phyloP scores from a whole-genome alignment of 2,888 invertebrate genomes.

The Drosophila recens region DNA sequence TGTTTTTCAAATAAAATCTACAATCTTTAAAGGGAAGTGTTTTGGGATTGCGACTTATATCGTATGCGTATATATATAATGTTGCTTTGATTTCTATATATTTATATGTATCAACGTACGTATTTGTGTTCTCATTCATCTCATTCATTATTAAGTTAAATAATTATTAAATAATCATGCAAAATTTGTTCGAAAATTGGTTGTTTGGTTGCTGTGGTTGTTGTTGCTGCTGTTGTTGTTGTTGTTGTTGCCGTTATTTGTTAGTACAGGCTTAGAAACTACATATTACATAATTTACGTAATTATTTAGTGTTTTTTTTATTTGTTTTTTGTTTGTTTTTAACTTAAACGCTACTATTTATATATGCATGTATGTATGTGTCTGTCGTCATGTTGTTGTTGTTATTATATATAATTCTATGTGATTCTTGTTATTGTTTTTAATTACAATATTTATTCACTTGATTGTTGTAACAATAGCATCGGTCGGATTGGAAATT shows the following conservation, averaged over 20 bases:
- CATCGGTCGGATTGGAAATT: slow-evolving; percentile 71
- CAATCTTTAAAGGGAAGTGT: slow-evolving; percentile 24
- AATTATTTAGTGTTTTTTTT: slow-evolving; percentile 44
- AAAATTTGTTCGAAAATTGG: slow-evolving; percentile 72
- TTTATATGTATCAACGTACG: slow-evolving; percentile 60
- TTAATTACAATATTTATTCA: slow-evolving; percentile 22
- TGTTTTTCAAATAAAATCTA: slow-evolving; percentile 48
- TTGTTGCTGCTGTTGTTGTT: slow-evolving; percentile 41
- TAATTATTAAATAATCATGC: slow-evolving; percentile 58
- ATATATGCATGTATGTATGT: slow-evolving; percentile 55
- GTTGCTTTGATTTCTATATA: slow-evolving; percentile 40
- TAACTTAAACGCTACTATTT: slow-evolving; percentile 67
- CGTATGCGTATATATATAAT: slow-evolving; percentile 42
- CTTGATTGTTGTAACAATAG: slow-evolving; percentile 48
- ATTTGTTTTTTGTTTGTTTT: slow-evolving; percentile 30
- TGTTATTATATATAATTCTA: slow-evolving; percentile 18
- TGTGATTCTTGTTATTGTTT: slow-evolving; percentile 8
- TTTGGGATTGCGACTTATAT: slow-evolving; percentile 33
- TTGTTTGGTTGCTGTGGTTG: slow-evolving; percentile 34
- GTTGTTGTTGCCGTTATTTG: slow-evolving; percentile 51
- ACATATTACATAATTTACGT: slow-evolving; percentile 64
- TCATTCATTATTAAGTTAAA: slow-evolving; percentile 52
- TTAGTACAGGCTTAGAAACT: slow-evolving; percentile 63
- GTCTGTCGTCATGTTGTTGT: slow-evolving; percentile 52
- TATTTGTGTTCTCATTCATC: slow-evolving; percentile 58